Percentiles rank a stretch among this genome's conserved stretches.
phyloP scores from a whole-genome alignment of 2,888 invertebrate genomes.

The Melanostoma scalare region DNA sequence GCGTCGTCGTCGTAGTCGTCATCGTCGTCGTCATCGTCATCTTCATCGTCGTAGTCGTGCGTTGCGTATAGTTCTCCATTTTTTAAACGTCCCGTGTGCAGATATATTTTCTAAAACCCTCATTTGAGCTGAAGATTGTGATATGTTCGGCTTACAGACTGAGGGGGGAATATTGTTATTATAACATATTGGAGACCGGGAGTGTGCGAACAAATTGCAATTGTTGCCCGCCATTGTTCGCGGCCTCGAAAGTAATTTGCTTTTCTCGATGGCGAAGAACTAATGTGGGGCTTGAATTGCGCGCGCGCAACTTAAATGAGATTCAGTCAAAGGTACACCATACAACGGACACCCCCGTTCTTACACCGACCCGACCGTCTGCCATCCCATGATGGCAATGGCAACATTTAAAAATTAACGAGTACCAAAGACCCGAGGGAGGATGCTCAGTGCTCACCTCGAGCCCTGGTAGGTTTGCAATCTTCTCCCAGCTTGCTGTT shows the following conservation, averaged over 20 bases:
- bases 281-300: constrained; percentile 52
- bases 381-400: constrained; percentile 58
- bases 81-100: constrained; percentile 1
- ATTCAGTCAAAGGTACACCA: constrained; percentile 8
- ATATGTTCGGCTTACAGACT: constrained; percentile 32
- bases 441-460: constrained; percentile 29
- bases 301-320: constrained; percentile 55
- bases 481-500: constrained; percentile 32
- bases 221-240: constrained; percentile 81
- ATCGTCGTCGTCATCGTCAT: neutral
- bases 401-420: constrained; percentile 71
- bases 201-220: constrained; percentile 82
- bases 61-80: constrained; percentile 42
- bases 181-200: constrained; percentile 74
- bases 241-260: constrained; percentile 75
- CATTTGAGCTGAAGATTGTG: constrained; percentile 69
- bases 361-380: constrained; percentile 57
- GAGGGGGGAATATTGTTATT: constrained; percentile 35
- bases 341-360: constrained; percentile 12
- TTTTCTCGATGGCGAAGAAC: constrained; percentile 67
- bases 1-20: neutral
- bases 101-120: constrained; percentile 49
- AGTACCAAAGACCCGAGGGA: constrained; percentile 49
- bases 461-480: constrained; percentile 44
- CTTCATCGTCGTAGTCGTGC: neutral